Evolutionary conservation across 2,113 vertebrate species (phyloP).

Genomic region (Melierax canorus): DNA sequence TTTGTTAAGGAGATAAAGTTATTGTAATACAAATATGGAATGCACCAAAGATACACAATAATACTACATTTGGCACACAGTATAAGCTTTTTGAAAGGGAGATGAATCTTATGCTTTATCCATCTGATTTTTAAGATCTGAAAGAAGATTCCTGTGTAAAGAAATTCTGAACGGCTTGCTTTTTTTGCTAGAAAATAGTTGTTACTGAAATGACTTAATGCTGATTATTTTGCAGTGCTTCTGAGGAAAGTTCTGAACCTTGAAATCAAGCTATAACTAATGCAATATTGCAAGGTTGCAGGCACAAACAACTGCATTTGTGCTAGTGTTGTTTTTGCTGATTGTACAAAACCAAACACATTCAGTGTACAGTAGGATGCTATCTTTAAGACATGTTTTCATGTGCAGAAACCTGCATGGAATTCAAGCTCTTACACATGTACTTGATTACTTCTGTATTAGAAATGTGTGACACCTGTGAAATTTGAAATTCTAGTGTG

Average conservation of each 20-base stretch:
- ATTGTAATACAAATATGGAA: neutral
- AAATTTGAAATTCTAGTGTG: neutral
- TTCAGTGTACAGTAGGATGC: neutral
- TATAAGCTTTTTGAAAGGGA: neutral
- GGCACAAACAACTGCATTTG: neutral
- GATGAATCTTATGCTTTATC: neutral
- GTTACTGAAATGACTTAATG: neutral
- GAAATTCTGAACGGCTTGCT: neutral
- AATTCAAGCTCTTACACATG: neutral
- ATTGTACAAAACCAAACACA: neutral
- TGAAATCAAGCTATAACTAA: neutral
- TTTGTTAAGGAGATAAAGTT: neutral
- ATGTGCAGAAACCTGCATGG: neutral
- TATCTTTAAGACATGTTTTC: neutral
- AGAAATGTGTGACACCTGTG: neutral
- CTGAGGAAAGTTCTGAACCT: neutral
- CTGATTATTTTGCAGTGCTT: neutral
- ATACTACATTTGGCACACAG: neutral
- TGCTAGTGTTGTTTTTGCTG: neutral
- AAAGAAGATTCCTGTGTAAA: neutral
- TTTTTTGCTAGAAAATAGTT: neutral
- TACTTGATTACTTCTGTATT: neutral
- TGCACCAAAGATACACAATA: neutral
- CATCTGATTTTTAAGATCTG: neutral
- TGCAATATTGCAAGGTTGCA: neutral